Evolutionary conservation across 2,797 vertebrate genomes (phyloP), one percentile per base, ranked within the genome.

Genomic region (Lacerta bilineata): DNA sequence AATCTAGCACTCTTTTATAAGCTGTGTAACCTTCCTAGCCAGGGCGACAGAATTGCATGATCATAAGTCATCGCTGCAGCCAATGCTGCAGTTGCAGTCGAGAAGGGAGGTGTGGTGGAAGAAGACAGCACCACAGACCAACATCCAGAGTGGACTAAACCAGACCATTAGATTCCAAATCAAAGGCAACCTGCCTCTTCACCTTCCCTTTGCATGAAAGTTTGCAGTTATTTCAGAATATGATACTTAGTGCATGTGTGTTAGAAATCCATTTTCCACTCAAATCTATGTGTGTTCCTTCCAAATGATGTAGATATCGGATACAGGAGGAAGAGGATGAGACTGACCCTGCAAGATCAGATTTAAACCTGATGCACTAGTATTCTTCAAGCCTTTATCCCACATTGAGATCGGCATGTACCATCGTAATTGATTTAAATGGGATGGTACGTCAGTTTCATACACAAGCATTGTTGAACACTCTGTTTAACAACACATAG

Each of bases 11-110:
- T 87, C 72, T 1, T 0, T 0, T 86, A 91, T 92, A 95, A 8
- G 29, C 4, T 0, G 33, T 61, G 41, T 1, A 93, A 83, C 69
- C 0, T 83, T 92, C 76, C 83, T 0, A 2, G 76, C 75, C 71
- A 13, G 0, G 59, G 92, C 84, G 87, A 86, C 87, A 91, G 55
- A 89, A 89, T 59, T 39, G 10, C 59, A 66, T 41, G 39, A 59
- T 41, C 20, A 27, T 36, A 39, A 23, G 61, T 64, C 33, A 43
- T 25, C 25, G 46, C 41, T 5, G 41, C 75, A 29, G 75, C 75
- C 25, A 18, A 29, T 5, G 11, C 41, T 46, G 39, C 41, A 77
- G 75, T 25, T 46, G 27, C 27, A 25, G 41, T 25, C 41, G 6
- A 81, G 36, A 39, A 41, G 79, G 10, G 36, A 27, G 59, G 20